Evolutionary conservation across 1,140 invertebrate genomes (phyloP).

Genomic region (Meloidogyne chitwoodi): DNA sequence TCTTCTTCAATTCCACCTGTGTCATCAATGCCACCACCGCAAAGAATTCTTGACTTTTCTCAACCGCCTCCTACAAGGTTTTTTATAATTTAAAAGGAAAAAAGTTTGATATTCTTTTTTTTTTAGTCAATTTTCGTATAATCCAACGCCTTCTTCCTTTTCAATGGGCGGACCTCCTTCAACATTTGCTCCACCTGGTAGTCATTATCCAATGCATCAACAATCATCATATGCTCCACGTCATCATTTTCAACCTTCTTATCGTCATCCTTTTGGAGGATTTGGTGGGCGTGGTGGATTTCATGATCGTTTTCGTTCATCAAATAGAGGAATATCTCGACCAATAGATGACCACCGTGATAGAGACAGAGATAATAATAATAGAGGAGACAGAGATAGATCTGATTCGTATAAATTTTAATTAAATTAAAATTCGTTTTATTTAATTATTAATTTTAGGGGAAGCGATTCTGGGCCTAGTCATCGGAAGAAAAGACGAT

Average conservation of each 20-base stretch:
- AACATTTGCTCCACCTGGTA: background rate
- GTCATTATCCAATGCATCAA: background rate
- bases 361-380: background rate
- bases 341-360: background rate
- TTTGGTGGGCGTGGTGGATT: background rate
- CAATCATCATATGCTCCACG: constrained; percentile 12
- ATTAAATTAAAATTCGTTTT: background rate
- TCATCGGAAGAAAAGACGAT: background rate
- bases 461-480: constrained; percentile 6
- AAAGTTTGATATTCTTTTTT: too few species aligned
- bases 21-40: background rate
- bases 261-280: constrained; percentile 17
- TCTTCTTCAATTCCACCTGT: background rate
- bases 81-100: too few species aligned
- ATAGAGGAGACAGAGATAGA: background rate
- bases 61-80: constrained; percentile 9
- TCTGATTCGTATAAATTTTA: constrained; percentile 2
- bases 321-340: background rate
- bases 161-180: background rate
- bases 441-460: background rate
- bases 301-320: constrained; percentile 7
- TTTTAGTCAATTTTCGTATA: constrained; percentile 16
- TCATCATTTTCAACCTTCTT: constrained; percentile 18
- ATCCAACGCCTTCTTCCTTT: background rate
- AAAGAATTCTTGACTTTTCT: background rate